Conservation (phyloP, 2,797 vertebrate genomes). For the Brotula barbata region DNA sequence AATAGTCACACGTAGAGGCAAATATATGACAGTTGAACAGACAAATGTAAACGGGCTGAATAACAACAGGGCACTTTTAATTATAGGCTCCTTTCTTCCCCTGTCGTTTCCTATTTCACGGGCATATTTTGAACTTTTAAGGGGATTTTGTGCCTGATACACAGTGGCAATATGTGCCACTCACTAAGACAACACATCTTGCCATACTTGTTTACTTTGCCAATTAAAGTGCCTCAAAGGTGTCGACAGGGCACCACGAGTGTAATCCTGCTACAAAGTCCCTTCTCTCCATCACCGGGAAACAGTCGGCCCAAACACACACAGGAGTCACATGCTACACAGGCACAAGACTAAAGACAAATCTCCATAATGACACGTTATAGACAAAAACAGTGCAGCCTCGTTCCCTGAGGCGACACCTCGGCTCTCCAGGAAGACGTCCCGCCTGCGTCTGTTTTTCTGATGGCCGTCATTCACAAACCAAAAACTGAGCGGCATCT, state of each 20-base stretch:
- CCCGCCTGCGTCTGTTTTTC: slow-evolving; percentile 5
- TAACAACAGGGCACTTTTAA: slow-evolving; percentile 2
- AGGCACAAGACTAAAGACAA: slow-evolving; percentile 18
- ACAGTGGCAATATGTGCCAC: slow-evolving; percentile 16
- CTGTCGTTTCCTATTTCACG: slow-evolving; percentile 31
- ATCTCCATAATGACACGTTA: slow-evolving; percentile 47
- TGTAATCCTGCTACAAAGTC: slow-evolving; percentile 22
- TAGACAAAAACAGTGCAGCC: slow-evolving; percentile 29
- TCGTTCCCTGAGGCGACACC: slow-evolving; percentile 20
- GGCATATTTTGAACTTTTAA: slow-evolving; percentile 9
- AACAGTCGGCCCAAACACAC: slow-evolving; percentile 33
- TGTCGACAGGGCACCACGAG: slow-evolving; percentile 25
- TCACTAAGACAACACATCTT: slow-evolving; percentile 16
- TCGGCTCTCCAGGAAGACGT: slow-evolving; percentile 16
- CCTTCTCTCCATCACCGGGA: slow-evolving; percentile 24
- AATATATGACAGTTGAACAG: neutral
- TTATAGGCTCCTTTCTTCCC: slow-evolving; percentile 17
- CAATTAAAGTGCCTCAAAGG: slow-evolving; percentile 23
- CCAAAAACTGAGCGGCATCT: slow-evolving; percentile 8
- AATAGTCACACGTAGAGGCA: slow-evolving; percentile 4
- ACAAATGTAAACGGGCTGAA: neutral
- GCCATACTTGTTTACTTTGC: slow-evolving; percentile 24
- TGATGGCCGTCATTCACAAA: slow-evolving; percentile 55
- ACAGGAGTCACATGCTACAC: slow-evolving; percentile 15
- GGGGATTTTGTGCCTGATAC: slow-evolving; percentile 16